Evolutionary conservation across 2,113 vertebrate genomes (phyloP), one percentile per base, ranked within the genome.

Genomic region (Heterotis niloticus): DNA sequence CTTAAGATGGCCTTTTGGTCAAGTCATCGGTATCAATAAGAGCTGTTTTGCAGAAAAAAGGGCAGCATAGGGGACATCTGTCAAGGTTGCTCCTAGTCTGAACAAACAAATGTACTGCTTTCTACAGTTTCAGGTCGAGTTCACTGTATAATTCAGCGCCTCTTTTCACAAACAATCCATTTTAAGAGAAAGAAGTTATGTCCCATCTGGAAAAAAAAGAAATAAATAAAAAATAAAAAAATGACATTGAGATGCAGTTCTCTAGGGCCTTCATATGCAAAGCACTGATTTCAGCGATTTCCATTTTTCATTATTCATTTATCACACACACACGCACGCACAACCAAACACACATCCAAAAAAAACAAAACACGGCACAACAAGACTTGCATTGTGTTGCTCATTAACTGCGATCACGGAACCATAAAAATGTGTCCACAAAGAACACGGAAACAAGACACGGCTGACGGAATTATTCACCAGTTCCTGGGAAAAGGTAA

Each of bases 381-480:
- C 16, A 3, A 72, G 44, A n/a, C n/a, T 20, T 23, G 5, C 20
- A 54, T 54, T 54, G 18, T 29, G 59, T 24, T 64, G 26, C 10
- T 60, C 59, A 44, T 64, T 75, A 75, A 64, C 26, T 75, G 59
- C n/a, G 74, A 75, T n/a, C 20, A 16, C 7, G 20, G 56, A 75
- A 44, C 24, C 74, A 64, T 44, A 75, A 75, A 75, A 28, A 62
- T 62, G 16, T 44, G 57, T n/a, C 20, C 26, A 44, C 54, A 75
- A 62, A 62, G 60, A 44, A 44, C 60, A 60, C 24, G 62, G 74
- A 26, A 64, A 64, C 18, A 64, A 34, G n/a, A 60, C 59, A 28
- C 10, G 10, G 56, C 17, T 59, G 13, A 74, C 26, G 71, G 14
- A 26, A 75, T 64, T 34, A 75, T 24, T 17, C 17, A n/a, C 74